Conservation (phyloP, 2,113 vertebrate species). For the Caranx ignobilis region DNA sequence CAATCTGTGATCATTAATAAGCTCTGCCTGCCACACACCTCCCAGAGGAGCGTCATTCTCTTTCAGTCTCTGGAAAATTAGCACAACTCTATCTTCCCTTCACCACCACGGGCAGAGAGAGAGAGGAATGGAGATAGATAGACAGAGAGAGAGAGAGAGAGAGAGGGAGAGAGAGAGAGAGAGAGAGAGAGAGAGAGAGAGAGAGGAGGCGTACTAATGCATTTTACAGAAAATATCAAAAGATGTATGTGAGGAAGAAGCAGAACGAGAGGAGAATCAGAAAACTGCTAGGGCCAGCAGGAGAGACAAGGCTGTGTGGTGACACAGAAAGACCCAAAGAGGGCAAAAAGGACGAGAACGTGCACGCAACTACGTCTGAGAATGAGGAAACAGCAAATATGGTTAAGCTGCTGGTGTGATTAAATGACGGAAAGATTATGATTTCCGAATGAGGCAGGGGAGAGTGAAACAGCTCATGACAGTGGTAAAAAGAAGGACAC, state of each 20-base stretch:
- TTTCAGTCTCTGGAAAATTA: constrained; percentile 37
- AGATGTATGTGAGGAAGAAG: neutral
- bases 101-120: constrained; percentile 50
- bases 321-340: neutral
- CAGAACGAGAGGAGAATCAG: neutral
- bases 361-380: neutral
- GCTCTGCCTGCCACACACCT: constrained; percentile 10
- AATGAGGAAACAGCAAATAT: constrained; percentile 8
- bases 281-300: neutral
- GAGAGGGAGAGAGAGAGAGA: constrained; percentile 12
- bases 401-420: neutral
- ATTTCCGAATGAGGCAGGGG: neutral
- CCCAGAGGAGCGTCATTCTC: constrained; percentile 40
- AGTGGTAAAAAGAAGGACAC: constrained; percentile 21
- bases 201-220: neutral
- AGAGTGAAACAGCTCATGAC: constrained; percentile 22
- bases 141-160: neutral
- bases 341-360: neutral
- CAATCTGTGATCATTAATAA: constrained; percentile 52
- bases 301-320: neutral
- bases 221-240: constrained; percentile 24
- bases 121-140: neutral
- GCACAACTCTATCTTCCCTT: constrained; percentile 45
- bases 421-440: constrained; percentile 15
- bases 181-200: constrained; percentile 7